A percentile compares a stretch with the other conserved stretches of the same genome.
phyloP scores from a whole-genome alignment of 1,140 invertebrate species.

The Brachionus rotundiformis region DNA sequence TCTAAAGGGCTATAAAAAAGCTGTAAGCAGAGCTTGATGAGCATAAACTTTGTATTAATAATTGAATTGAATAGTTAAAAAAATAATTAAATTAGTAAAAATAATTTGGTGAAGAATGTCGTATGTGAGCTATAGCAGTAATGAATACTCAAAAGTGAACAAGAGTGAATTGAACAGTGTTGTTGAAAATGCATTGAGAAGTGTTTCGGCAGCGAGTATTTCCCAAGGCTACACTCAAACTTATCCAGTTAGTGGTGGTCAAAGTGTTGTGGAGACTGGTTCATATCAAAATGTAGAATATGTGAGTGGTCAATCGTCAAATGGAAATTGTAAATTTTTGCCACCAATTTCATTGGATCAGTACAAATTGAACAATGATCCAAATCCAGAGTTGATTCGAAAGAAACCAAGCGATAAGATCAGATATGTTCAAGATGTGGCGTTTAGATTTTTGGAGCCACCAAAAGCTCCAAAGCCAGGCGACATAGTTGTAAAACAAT shows the following conservation, averaged over 20 bases:
- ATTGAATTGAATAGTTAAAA: not conserved
- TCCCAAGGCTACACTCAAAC: conserved; percentile 17
- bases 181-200: conserved; percentile 32
- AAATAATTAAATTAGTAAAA: not conserved
- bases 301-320: not conserved
- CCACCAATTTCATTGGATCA: conserved; percentile 33
- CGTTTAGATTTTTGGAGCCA: conserved; percentile 38
- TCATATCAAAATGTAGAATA: conserved; percentile 1
- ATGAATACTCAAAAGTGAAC: not conserved
- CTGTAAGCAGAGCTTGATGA: not conserved
- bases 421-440: conserved; percentile 43
- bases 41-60: too few relatives aligned
- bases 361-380: conserved; percentile 50
- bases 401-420: conserved; percentile 37
- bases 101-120: not conserved
- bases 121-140: not conserved
- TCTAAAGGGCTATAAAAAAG: not conserved
- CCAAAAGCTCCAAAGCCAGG: conserved; percentile 43
- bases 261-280: not conserved
- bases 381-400: conserved; percentile 42
- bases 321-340: conserved; percentile 31
- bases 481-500: conserved; percentile 22
- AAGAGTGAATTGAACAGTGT: not conserved
- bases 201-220: conserved; percentile 6
- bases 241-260: not conserved